phyloP scores from a whole-genome alignment of 2,113 vertebrate genomes.

The Chinchilla lanigera region DNA sequence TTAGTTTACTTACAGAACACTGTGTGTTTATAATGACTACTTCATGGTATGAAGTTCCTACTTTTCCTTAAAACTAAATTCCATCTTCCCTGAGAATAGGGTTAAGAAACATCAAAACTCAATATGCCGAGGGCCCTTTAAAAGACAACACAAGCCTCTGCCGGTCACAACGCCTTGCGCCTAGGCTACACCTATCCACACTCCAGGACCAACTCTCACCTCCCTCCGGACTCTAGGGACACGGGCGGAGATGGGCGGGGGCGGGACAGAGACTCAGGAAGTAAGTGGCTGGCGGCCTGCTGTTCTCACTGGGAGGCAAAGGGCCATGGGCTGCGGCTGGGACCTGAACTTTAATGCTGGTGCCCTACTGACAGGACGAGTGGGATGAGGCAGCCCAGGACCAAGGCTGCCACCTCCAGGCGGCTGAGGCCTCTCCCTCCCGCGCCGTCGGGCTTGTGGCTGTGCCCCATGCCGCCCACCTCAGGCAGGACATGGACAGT shows the following conservation, averaged over 20 bases:
- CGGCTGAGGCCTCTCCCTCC: constrained; percentile 96
- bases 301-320: constrained; percentile 73
- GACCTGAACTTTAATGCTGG: constrained; percentile 91
- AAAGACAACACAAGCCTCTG: constrained; percentile 78
- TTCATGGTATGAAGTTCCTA: constrained; percentile 74
- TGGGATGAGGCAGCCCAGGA: constrained; percentile 97
- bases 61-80: constrained; percentile 82
- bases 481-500: constrained; percentile 99
- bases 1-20: constrained; percentile 80
- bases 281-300: constrained; percentile 77
- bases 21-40: constrained; percentile 84
- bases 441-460: constrained; percentile 89
- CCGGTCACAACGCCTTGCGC: constrained; percentile 80
- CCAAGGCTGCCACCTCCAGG: constrained; percentile 95
- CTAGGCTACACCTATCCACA: constrained; percentile 79
- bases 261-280: constrained; percentile 79
- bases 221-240: constrained; percentile 83
- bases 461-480: constrained; percentile 96
- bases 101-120: constrained; percentile 85
- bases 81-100: constrained; percentile 90
- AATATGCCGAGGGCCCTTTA: constrained; percentile 82
- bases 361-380: constrained; percentile 96
- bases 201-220: constrained; percentile 78
- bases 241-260: constrained; percentile 80
- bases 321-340: constrained; percentile 39